These are phyloP conservation scores for Pectinophora gossypiella DNA, from an alignment of 1,140 invertebrate genomes.

Conservation along the genomic window DNA sequence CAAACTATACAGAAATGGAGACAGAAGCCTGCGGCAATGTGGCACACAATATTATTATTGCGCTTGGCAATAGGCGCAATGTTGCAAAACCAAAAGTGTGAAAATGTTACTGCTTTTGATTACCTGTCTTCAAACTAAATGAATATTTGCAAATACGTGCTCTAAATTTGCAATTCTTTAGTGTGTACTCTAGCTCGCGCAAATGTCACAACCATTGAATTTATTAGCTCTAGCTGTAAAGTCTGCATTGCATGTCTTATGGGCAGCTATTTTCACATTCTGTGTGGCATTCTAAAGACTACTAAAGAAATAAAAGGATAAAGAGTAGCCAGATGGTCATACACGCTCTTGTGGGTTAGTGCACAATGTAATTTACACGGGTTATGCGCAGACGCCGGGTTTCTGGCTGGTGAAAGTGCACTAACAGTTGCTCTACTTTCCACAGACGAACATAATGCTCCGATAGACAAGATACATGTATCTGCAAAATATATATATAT, in stretches of 20 bases:
- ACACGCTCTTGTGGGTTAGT: constrained; percentile 10
- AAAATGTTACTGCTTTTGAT: constrained; percentile 14
- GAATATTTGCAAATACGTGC: background rate
- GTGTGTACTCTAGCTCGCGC: constrained; percentile 4
- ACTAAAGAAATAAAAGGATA: constrained; percentile 22
- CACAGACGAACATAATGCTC: constrained; percentile 29
- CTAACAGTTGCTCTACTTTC: constrained; percentile 56
- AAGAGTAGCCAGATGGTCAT: constrained; percentile 17
- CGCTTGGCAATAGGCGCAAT: background rate
- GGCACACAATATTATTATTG: background rate
- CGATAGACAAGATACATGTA: too few species aligned
- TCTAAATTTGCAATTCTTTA: constrained; percentile 13
- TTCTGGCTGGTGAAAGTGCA: constrained; percentile 59
- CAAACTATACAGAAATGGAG: too few species aligned
- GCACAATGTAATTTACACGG: constrained; percentile 22
- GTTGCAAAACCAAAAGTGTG: background rate
- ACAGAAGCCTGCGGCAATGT: background rate
- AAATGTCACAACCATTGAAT: constrained; percentile 8
- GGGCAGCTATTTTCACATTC: constrained; percentile 20
- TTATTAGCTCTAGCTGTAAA: constrained; percentile 16
- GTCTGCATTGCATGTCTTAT: background rate
- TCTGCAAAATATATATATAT: background rate
- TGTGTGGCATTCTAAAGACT: constrained; percentile 17
- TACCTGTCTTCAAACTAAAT: constrained; percentile 13
- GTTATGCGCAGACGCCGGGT: constrained; percentile 38